phyloP scores from a whole-genome alignment of 1,140 invertebrate genomes.

The Eupeodes corollae region DNA sequence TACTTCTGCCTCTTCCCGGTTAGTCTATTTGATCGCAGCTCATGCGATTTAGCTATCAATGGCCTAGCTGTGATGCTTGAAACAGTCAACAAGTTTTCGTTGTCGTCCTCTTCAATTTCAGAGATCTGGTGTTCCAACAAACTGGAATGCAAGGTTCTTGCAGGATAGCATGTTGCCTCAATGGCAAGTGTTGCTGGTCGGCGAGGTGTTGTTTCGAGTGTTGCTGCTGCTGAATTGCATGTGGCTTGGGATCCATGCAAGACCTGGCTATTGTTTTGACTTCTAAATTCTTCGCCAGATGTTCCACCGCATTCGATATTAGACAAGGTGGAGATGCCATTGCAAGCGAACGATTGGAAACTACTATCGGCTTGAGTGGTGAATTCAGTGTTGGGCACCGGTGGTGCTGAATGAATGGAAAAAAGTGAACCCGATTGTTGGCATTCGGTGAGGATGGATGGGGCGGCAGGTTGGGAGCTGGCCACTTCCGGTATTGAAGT shows the following conservation, averaged over 20 bases:
- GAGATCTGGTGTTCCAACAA: conserved; percentile 36
- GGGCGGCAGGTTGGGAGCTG: conserved; percentile 12
- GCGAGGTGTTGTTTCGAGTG: conserved; percentile 9
- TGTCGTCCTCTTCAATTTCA: conserved; percentile 57
- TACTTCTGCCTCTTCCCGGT: not conserved
- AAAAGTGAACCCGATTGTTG: conserved; percentile 40
- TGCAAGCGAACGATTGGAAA: no score
- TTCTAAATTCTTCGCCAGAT: not conserved
- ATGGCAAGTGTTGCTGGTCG: conserved; percentile 29
- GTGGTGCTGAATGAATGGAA: conserved; percentile 47
- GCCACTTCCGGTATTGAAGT: conserved; percentile 19
- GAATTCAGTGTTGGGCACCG: conserved; percentile 34
- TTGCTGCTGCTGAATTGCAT: not conserved
- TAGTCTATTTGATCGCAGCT: conserved; percentile 43
- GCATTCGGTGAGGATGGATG: conserved; percentile 12
- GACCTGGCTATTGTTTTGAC: conserved; percentile 5
- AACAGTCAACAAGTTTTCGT: conserved; percentile 53
- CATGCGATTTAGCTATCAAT: conserved; percentile 53
- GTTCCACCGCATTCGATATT: not conserved
- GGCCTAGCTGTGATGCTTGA: conserved; percentile 57
- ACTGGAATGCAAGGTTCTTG: conserved; percentile 28
- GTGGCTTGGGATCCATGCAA: conserved; percentile 1
- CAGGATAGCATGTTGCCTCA: conserved; percentile 25
- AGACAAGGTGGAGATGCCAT: no score
- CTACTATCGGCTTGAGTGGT: not conserved